Evolutionary conservation across 2,113 vertebrate genomes (phyloP), one percentile per base, ranked within the genome.

Genomic region (Hemiscyllium ocellatum): DNA sequence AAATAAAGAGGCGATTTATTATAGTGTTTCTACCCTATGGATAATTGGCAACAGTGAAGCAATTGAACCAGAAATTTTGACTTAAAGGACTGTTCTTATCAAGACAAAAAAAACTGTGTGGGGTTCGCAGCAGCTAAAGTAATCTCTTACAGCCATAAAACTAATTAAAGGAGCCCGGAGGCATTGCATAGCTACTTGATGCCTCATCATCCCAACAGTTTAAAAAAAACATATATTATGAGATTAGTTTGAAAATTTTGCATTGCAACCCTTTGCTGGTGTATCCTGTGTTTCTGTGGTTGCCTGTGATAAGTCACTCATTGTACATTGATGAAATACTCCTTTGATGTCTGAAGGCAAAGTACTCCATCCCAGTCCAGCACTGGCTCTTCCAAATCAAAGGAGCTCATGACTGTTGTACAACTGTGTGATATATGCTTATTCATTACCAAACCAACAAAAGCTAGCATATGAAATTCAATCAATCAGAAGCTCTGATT

Each of bases 151-250:
- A 96, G 97, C 97, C 97, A 97, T 97, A 97, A 98, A 98, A 96
- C 97, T 97, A 98, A 98, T 98, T 98, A 98, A 98, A 97, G 96
- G 96, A 96, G 97, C 97, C 97, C 98, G 97, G 97, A 97, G 98
- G 97, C 96, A 97, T 97, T 97, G 97, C 96, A 97, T 96, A 96
- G 97, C 96, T 97, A 97, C 97, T 97, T 97, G 97, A 97, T 97
- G 97, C 97, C 97, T 98, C 97, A 97, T 98, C 97, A 97, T 97
- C 97, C 97, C 95, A 96, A 97, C 97, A 98, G 5, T 8, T 33
- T 98, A 97, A 97, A 98, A 97, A 96, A 97, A 68, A 96, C 93
- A 52, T 8, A 37, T 65, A 13, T 7, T 33, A 42, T 1, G 42
- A 47, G 69, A 50, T 50, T 29, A 52, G 37, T 70, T 12, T 52